Evolutionary conservation across 2,797 vertebrate species (phyloP).

Genomic region (Spinus pinus): DNA sequence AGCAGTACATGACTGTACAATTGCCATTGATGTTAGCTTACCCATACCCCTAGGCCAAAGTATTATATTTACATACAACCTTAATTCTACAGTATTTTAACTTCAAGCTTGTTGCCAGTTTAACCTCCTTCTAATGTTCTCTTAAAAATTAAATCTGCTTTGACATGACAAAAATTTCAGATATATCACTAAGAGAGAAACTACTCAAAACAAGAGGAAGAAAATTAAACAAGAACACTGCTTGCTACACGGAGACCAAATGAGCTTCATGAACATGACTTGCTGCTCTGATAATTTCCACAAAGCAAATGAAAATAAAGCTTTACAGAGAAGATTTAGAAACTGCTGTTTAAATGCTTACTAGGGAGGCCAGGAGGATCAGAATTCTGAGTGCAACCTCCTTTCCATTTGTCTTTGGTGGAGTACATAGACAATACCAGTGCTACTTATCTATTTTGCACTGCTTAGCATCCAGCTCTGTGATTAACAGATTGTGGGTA

Average conservation of each 20-base stretch:
- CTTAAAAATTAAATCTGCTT: neutral
- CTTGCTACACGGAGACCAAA: neutral
- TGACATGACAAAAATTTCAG: neutral
- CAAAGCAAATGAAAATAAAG: neutral
- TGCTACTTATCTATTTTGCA: neutral
- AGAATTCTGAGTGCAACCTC: neutral
- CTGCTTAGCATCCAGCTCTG: neutral
- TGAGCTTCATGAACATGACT: neutral
- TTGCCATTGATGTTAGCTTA: neutral
- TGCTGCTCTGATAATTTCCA: neutral
- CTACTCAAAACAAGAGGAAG: neutral
- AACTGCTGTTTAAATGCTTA: neutral
- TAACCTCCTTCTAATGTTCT: neutral
- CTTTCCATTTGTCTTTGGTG: neutral
- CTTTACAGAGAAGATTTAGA: neutral
- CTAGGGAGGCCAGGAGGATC: neutral
- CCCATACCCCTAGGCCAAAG: neutral
- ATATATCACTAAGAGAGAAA: neutral
- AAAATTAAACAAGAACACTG: neutral
- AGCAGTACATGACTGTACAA: neutral
- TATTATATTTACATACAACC: neutral
- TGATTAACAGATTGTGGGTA: neutral
- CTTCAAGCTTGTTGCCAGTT: neutral
- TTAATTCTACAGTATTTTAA: neutral
- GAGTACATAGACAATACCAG: neutral